A percentile compares a stretch with the other conserved stretches of the same genome.
phyloP scores from a whole-genome alignment of 2,888 invertebrate species.

The Tetragnatha montana region DNA sequence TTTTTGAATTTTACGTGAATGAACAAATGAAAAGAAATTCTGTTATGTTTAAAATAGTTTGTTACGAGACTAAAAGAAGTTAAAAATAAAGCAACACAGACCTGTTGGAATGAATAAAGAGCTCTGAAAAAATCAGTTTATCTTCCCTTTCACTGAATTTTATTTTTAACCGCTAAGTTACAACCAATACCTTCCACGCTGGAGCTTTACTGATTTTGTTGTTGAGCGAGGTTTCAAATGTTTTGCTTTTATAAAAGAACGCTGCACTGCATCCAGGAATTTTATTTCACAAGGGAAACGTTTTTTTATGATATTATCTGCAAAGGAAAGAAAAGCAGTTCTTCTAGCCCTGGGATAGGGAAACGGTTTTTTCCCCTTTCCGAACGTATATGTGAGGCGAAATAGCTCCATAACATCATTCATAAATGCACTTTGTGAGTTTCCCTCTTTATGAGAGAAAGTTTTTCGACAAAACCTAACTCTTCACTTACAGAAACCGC shows the following conservation, averaged over 20 bases:
- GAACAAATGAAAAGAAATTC: too few relatives aligned
- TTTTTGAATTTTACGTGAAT: too few relatives aligned
- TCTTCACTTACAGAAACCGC: too few relatives aligned
- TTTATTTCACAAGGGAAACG: background rate
- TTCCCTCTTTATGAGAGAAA: background rate
- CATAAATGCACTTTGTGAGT: background rate
- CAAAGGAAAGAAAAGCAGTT: background rate
- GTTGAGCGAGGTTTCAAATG: background rate
- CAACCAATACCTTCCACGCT: background rate
- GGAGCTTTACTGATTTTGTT: background rate
- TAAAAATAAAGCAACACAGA: too few relatives aligned
- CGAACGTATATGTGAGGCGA: background rate
- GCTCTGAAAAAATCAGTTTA: background rate
- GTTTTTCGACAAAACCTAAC: too few relatives aligned
- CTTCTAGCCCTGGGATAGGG: background rate
- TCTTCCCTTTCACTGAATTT: background rate
- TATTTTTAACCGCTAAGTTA: background rate
- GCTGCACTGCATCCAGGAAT: background rate
- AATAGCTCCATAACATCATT: background rate
- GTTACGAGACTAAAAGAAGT: too few relatives aligned
- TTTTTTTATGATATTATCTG: background rate
- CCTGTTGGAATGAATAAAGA: background rate
- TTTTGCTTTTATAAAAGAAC: background rate
- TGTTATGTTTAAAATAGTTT: too few relatives aligned
- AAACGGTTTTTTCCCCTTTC: background rate